These are phyloP conservation scores for Plagodis dolabraria DNA, from an alignment of 2,888 invertebrate species.

Conservation along the genomic window DNA sequence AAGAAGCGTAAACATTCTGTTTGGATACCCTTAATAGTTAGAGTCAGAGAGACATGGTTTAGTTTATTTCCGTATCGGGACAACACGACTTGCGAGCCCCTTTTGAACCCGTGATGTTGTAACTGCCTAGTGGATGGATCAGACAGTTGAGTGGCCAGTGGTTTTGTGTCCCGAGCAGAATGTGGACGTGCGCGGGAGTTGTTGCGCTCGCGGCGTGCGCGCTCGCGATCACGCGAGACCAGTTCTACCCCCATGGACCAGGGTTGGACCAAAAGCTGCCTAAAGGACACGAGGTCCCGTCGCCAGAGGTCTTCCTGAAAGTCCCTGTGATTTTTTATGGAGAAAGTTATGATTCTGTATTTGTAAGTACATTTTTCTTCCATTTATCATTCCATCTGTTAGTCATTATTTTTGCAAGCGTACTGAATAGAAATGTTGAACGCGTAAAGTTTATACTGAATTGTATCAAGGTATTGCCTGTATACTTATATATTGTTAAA, in stretches of 20 bases:
- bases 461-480: too few species aligned
- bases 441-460: too few species aligned
- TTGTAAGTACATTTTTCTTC: slow-evolving; percentile 87
- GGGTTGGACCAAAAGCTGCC: slow-evolving; percentile 83
- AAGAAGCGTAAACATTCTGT: slow-evolving; percentile 1
- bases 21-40: too few species aligned
- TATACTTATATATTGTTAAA: too few species aligned
- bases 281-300: slow-evolving; percentile 86
- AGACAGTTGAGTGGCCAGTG: slow-evolving; percentile 49
- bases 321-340: slow-evolving; percentile 93
- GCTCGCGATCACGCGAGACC: slow-evolving; percentile 77
- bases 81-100: slow-evolving; percentile 10
- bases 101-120: not conserved
- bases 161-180: slow-evolving; percentile 48
- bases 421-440: too few species aligned
- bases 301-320: slow-evolving; percentile 86
- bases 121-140: not conserved
- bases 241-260: slow-evolving; percentile 86
- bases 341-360: slow-evolving; percentile 89
- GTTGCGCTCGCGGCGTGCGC: slow-evolving; percentile 60
- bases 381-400: too few species aligned
- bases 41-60: slow-evolving; percentile 6
- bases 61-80: slow-evolving; percentile 33
- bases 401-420: slow-evolving; percentile 2
- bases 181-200: slow-evolving; percentile 77